Evolutionary conservation across 2,113 vertebrate species (phyloP), one percentile per base, ranked within the genome.

Genomic region (Silurus meridionalis): DNA sequence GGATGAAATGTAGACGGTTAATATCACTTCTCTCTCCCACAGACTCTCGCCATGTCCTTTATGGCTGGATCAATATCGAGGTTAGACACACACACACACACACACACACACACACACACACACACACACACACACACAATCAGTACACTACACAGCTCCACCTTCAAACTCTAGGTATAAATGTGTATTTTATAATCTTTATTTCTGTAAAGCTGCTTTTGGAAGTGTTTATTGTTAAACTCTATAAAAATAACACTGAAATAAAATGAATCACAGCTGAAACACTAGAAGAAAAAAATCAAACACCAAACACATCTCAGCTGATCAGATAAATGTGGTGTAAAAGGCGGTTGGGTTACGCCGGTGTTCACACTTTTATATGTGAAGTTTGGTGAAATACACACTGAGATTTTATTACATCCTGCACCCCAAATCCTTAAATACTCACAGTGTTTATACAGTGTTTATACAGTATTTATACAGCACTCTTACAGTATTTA

Each of bases 41-140:
- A 99, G 98, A 99, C 98, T 0, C 84, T 99, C 19, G 96, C 97
- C 86, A 92, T 98, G 95, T 96, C 97, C 84, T 97, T 96, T 91
- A 95, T 99, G 97, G 92, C 96, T 0, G 98, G 98, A 90, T 94
- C 95, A 0, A 96, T 99, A 28, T 93, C 97, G 83, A 99, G 98
- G 98, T 99, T 84, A 82, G 92, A 57, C 25, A 69, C 19, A 28
- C 10, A 37, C 48, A 77, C 80, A 58, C 53, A 58, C 25, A 78
- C 75, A 55, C 21, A 25, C 23, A 25, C 67, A 74, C 25, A 53
- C 21, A 13, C 46, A 52, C 71, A 52, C 71, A 71, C 7, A 21
- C 15, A 72, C 25, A 67, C 25, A 61, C 28, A 37, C 11, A 69
- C 14, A 48, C 46, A 74, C 15, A 46, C 1, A 46, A n/a, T n/a